phyloP scores from a whole-genome alignment of 1,140 invertebrate species.

The Trigoniulus corallinus region DNA sequence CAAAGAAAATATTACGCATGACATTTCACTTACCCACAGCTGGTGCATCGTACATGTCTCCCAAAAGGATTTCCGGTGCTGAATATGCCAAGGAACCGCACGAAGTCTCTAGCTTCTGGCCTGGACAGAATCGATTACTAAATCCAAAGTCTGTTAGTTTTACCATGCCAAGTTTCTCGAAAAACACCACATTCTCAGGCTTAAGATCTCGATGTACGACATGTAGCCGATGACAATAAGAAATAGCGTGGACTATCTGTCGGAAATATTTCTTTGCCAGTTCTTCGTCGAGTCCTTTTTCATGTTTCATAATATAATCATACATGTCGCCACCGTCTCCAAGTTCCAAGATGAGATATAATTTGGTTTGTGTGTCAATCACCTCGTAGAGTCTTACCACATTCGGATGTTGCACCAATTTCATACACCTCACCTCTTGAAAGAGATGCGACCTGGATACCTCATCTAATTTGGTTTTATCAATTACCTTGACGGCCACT shows the following conservation, averaged over 20 bases:
- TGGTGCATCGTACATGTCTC: conserved; percentile 77
- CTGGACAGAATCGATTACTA: conserved; percentile 83
- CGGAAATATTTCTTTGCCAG: conserved; percentile 79
- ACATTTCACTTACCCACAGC: conserved; percentile 57
- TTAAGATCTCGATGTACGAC: conserved; percentile 92
- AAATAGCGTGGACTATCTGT: conserved; percentile 92
- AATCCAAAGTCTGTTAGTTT: conserved; percentile 99
- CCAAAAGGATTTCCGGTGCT: conserved; percentile 94
- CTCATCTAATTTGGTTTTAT: conserved; percentile 94
- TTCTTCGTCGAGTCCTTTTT: conserved; percentile 39
- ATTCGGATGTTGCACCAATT: conserved; percentile 95
- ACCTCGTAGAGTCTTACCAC: conserved; percentile 93
- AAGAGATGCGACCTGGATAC: conserved; percentile 92
- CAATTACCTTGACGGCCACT: conserved; percentile 74
- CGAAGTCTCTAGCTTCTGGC: conserved; percentile 93
- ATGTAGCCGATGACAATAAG: conserved; percentile 91
- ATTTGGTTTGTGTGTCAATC: conserved; percentile 92
- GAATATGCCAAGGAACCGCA: conserved; percentile 99
- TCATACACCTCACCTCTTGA: conserved; percentile 95
- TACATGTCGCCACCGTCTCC: conserved; percentile 99
- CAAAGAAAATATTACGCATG: not conserved
- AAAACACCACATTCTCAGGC: conserved; percentile 98
- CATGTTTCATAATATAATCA: conserved; percentile 95
- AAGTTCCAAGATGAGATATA: conserved; percentile 89
- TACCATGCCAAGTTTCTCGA: conserved; percentile 89